A percentile compares a stretch with the other conserved stretches of the same genome.
phyloP scores from a whole-genome alignment of 2,888 invertebrate species.

The Hemistola chrysoprasaria region DNA sequence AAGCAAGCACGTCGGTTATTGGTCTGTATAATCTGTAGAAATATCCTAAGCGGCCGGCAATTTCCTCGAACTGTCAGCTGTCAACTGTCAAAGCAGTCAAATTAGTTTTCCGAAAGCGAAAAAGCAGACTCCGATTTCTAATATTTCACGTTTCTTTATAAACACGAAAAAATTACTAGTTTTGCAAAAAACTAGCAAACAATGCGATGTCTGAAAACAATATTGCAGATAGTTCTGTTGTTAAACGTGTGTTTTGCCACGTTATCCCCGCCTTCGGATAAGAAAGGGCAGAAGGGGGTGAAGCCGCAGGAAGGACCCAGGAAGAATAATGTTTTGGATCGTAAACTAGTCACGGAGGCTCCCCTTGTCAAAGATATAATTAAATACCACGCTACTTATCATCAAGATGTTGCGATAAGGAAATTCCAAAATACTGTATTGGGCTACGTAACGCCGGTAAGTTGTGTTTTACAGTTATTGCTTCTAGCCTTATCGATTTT shows the following conservation, averaged over 20 bases:
- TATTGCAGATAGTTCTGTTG: constrained; percentile 57
- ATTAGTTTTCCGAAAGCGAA: too few relatives aligned
- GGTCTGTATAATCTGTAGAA: constrained; percentile 10
- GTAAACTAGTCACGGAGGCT: constrained; percentile 86
- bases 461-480: too few relatives aligned
- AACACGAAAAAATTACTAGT: not conserved
- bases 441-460: constrained; percentile 94
- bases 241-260: constrained; percentile 67
- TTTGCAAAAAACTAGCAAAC: constrained; percentile 17
- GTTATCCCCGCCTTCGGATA: constrained; percentile 72
- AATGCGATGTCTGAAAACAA: constrained; percentile 62
- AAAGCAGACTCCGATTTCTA: too few relatives aligned
- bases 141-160: too few relatives aligned
- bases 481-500: too few relatives aligned
- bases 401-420: constrained; percentile 84
- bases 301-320: constrained; percentile 82
- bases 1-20: constrained; percentile 6
- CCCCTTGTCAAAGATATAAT: constrained; percentile 88
- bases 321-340: constrained; percentile 85
- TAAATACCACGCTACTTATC: constrained; percentile 88
- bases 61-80: constrained; percentile 11
- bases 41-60: constrained; percentile 12
- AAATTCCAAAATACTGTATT: constrained; percentile 89
- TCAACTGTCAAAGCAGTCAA: too few relatives aligned
- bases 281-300: constrained; percentile 68